These are phyloP conservation scores for Lepidurus packardi DNA, from an alignment of 1,140 invertebrate species.

Conservation along the genomic window DNA sequence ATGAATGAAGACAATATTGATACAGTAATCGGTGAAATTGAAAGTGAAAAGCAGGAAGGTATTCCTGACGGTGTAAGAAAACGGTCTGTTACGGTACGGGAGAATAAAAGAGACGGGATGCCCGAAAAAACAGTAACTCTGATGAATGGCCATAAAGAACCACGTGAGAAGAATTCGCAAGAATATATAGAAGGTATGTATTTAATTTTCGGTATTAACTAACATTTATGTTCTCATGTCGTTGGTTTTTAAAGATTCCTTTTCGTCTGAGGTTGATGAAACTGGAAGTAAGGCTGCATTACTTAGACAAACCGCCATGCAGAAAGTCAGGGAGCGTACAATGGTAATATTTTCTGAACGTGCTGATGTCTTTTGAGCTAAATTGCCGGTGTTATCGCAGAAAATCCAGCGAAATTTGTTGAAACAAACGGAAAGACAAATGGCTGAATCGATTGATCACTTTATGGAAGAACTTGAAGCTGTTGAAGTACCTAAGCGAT, in stretches of 20 bases:
- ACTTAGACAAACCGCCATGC: not conserved
- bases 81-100: not conserved
- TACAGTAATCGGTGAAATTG: not conserved
- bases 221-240: not conserved
- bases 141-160: not conserved
- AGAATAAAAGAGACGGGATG: not conserved
- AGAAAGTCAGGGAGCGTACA: not conserved
- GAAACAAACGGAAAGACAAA: slow-evolving; percentile 39
- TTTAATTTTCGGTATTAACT: not conserved
- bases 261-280: not conserved
- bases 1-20: slow-evolving; percentile 9
- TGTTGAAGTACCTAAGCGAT: slow-evolving; percentile 23
- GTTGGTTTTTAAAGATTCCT: not conserved
- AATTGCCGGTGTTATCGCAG: slow-evolving; percentile 33
- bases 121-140: not conserved
- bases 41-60: not conserved
- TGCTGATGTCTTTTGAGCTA: not conserved
- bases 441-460: slow-evolving; percentile 40
- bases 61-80: not conserved
- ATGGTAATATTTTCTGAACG: not conserved
- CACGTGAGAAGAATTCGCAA: not conserved
- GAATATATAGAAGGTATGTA: not conserved
- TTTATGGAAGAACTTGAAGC: slow-evolving; percentile 42
- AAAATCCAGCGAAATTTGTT: slow-evolving; percentile 40
- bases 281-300: not conserved